Percentiles rank a stretch among this genome's conserved stretches.
Evolutionary conservation across 2,888 invertebrate genomes (phyloP).

Genomic region (Nephrotoma flavescens): DNA sequence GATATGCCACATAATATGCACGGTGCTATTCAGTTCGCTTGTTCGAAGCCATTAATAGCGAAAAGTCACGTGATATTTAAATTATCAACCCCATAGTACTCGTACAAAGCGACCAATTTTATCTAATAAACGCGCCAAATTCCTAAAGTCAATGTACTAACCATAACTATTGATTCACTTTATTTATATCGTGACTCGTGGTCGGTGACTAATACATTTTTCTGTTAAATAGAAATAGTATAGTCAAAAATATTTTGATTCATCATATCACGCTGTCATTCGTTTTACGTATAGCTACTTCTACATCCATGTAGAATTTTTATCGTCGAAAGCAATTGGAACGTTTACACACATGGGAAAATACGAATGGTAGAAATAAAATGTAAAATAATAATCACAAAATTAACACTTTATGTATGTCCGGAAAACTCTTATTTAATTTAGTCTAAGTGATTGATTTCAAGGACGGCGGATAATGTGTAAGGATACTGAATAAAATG

Average conservation of each 20-base stretch:
- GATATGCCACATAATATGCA: no score
- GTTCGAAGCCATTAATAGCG: no score
- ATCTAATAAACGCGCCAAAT: not conserved
- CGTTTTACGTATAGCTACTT: not conserved
- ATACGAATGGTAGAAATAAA: no score
- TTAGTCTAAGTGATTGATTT: not conserved
- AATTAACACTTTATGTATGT: not conserved
- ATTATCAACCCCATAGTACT: no score
- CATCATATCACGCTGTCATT: not conserved
- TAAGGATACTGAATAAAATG: not conserved
- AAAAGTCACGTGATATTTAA: no score
- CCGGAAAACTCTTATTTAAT: not conserved
- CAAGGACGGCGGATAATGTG: not conserved
- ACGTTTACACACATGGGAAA: no score
- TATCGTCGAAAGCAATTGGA: not conserved
- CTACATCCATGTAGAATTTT: not conserved
- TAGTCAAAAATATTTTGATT: not conserved
- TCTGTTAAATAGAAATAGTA: not conserved
- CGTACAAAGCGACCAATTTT: not conserved
- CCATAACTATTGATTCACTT: not conserved
- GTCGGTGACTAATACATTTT: not conserved
- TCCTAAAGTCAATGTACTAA: not conserved
- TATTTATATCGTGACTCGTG: not conserved
- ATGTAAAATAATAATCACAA: no score
- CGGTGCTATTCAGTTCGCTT: no score